Conservation (phyloP, 2,888 invertebrate genomes). For the Acanthacorydalis orientalis region DNA sequence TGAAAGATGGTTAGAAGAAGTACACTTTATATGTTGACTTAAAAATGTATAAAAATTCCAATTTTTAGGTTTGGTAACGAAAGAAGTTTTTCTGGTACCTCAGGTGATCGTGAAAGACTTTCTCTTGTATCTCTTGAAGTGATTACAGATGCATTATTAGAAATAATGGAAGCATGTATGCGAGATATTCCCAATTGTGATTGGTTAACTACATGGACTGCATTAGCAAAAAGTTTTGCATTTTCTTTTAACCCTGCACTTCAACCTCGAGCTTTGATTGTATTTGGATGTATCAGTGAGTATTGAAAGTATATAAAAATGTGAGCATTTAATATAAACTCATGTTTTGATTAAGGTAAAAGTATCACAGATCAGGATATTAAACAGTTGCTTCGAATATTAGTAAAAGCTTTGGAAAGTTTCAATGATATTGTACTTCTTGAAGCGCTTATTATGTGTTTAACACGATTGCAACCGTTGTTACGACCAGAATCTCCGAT, state of each 20-base stretch:
- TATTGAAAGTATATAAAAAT: slow-evolving; percentile 9
- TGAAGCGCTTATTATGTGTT: slow-evolving; percentile 90
- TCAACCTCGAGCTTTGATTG: slow-evolving; percentile 90
- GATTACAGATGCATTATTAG: slow-evolving; percentile 85
- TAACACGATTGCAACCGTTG: slow-evolving; percentile 84
- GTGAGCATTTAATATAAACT: background rate
- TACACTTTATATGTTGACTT: background rate
- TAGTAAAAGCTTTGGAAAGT: slow-evolving; percentile 88
- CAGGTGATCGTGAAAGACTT: slow-evolving; percentile 64
- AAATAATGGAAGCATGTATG: slow-evolving; percentile 97
- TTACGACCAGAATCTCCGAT: slow-evolving; percentile 78
- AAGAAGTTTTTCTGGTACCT: slow-evolving; percentile 33
- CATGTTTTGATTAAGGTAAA: slow-evolving; percentile 31
- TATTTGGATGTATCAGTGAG: slow-evolving; percentile 89
- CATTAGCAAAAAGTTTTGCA: slow-evolving; percentile 83
- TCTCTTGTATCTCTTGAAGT: slow-evolving; percentile 84
- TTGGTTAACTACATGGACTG: slow-evolving; percentile 91
- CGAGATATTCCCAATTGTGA: slow-evolving; percentile 83
- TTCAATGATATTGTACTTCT: slow-evolving; percentile 82
- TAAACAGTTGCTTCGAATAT: slow-evolving; percentile 78
- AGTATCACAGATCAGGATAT: slow-evolving; percentile 79
- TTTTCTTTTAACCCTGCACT: slow-evolving; percentile 95
- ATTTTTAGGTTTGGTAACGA: slow-evolving; percentile 28
- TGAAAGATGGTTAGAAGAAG: slow-evolving; percentile 44
- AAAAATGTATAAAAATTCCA: background rate